Conservation (phyloP, 2,113 vertebrate genomes). For the Myrmecobius fasciatus region DNA sequence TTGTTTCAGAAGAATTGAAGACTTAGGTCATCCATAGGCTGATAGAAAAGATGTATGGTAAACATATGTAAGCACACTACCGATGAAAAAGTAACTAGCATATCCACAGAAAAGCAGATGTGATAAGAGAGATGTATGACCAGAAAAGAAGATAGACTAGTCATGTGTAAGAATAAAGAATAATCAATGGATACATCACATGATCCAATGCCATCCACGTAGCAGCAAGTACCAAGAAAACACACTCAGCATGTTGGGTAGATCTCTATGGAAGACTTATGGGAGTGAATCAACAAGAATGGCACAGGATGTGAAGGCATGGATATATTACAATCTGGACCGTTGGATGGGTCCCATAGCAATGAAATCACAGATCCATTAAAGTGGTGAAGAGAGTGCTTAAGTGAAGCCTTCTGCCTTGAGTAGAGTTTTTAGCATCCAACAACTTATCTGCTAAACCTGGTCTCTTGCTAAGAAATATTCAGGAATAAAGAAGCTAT, state of each 20-base stretch:
- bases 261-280: not conserved
- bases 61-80: not conserved
- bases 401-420: not conserved
- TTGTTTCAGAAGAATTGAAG: not conserved
- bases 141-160: not conserved
- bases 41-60: not conserved
- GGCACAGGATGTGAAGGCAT: not conserved
- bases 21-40: not conserved
- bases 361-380: not conserved
- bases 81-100: not conserved
- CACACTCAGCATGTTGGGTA: not conserved
- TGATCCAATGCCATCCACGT: not conserved
- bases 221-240: not conserved
- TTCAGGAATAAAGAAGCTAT: not conserved
- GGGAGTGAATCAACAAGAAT: not conserved
- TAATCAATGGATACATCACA: not conserved
- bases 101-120: not conserved
- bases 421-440: not conserved
- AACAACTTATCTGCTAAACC: not conserved
- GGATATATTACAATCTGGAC: not conserved
- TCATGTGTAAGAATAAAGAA: not conserved
- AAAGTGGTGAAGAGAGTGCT: not conserved
- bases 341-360: not conserved
- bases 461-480: not conserved
- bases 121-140: not conserved